A percentile compares a stretch with the other conserved stretches of the same genome.
Evolutionary conservation across 2,797 vertebrate genomes (phyloP).

Genomic region (Oophaga sylvatica): DNA sequence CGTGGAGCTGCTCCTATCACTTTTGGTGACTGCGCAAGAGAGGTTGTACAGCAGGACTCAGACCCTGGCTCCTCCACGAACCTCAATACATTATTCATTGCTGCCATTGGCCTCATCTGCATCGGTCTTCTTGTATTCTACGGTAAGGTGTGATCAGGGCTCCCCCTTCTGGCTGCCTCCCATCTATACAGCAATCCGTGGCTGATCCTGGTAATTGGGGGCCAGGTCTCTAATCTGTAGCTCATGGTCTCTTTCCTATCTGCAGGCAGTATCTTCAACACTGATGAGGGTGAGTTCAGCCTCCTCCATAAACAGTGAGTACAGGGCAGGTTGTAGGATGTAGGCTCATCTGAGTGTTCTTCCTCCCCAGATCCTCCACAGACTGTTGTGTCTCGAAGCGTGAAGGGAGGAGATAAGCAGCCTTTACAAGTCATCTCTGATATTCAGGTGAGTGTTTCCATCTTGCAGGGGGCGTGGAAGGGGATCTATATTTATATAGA

Average conservation of each 20-base stretch:
- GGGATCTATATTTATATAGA: neutral
- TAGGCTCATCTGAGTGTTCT: neutral
- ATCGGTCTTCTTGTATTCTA: slow-evolving; percentile 69
- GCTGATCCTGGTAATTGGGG: neutral
- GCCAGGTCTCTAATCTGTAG: neutral
- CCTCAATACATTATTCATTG: slow-evolving; percentile 69
- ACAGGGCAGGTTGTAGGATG: neutral
- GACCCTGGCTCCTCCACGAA: slow-evolving; percentile 56
- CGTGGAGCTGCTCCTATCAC: slow-evolving; percentile 2
- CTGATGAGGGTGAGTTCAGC: slow-evolving; percentile 64
- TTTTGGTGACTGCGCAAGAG: accelerated
- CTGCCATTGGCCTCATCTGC: slow-evolving; percentile 66
- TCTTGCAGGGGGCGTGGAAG: neutral
- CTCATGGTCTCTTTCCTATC: neutral
- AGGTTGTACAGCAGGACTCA: accelerated
- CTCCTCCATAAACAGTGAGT: neutral
- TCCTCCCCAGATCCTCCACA: slow-evolving; percentile 59
- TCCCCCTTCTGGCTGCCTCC: neutral
- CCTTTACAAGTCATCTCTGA: neutral
- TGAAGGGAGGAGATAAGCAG: slow-evolving; percentile 1
- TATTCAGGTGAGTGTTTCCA: slow-evolving; percentile 62
- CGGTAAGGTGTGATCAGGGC: slow-evolving; percentile 63
- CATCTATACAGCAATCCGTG: no score
- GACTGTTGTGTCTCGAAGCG: slow-evolving; percentile 48
- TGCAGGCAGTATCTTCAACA: slow-evolving; percentile 65